Evolutionary conservation across 30 jellyfish, hydroid and myxozoan species (phyloP).

Genomic region (Aurelia aurita): DNA sequence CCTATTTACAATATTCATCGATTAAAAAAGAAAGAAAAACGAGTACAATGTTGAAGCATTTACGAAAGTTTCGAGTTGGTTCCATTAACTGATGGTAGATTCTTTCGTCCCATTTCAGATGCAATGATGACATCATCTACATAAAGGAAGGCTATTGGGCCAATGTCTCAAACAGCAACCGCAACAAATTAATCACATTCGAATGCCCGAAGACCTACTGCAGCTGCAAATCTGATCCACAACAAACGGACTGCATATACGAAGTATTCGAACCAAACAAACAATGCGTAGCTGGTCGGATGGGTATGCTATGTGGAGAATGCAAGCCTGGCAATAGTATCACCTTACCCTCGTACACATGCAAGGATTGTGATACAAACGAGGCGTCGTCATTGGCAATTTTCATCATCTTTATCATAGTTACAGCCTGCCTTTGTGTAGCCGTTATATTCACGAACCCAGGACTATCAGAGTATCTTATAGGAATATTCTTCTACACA

Average conservation of each 20-base stretch:
- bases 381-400: slow-evolving; percentile 3
- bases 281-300: slow-evolving; percentile 67
- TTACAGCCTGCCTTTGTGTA: slow-evolving; percentile 24
- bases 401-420: slow-evolving; percentile 16
- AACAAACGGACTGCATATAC: too few relatives aligned
- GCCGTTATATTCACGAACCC: slow-evolving; percentile 74
- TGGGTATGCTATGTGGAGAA: slow-evolving; percentile 74
- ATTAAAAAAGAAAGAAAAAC: too few relatives aligned
- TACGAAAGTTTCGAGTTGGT: too few relatives aligned
- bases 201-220: slow-evolving; percentile 65
- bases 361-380: slow-evolving; percentile 61
- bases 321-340: slow-evolving; percentile 69
- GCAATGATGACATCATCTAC: slow-evolving; percentile 50
- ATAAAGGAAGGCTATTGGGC: slow-evolving; percentile 77
- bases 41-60: too few relatives aligned
- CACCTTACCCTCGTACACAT: slow-evolving; percentile 47
- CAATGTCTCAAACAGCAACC: slow-evolving; percentile 22
- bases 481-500: slow-evolving; percentile 70
- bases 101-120: slow-evolving; percentile 24
- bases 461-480: slow-evolving; percentile 56
- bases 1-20: too few relatives aligned
- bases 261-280: slow-evolving; percentile 32
- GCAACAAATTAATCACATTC: slow-evolving; percentile 31
- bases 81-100: too few relatives aligned
- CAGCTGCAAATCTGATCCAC: slow-evolving; percentile 19